Base-by-base conservation (phyloP, 2,113 vertebrate genomes). In the Genyomyrus donnyi region DNA sequence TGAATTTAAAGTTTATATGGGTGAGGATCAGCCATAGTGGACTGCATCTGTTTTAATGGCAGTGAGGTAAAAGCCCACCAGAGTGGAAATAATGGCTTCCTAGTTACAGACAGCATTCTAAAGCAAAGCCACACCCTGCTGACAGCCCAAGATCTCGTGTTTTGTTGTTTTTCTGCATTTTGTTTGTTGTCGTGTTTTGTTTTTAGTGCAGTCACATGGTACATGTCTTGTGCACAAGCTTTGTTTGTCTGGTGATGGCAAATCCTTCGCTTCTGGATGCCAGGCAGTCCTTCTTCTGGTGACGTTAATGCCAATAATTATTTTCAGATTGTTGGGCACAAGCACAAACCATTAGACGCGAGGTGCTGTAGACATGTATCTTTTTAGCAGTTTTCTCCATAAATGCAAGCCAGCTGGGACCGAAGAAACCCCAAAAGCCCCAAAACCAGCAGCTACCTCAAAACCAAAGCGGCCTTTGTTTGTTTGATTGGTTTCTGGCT, bases 291-390 rank as follows among this genome's bases (percentile, higher is more conserved):
- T 90, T 46, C 42, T 91, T 89, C 77, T 70, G 90, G 46, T 91
- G 56, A 89, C 17, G 87, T 88, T 85, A 42, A 2, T 39, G 87
- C 24, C 19, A 46, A 24, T 88, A 58, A 91, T 84, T 31, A 88
- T 87, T 91, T 92, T 85, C 91, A 92, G 91, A 93, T 90, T 88
- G 87, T 77, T 89, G 56, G 48, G 90, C 77, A 86, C 87, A 3
- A 46, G 85, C 45, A 48, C 52, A 91, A 27, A 77, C 88, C 27
- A 17, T 66, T 91, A 17, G 88, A 85, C n/a, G 3, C 62, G 27
- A 85, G 48, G 49, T 90, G 24, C 56, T 50, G 45, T 56, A 87
- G 88, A 74, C 39, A 83, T 62, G 50, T 21, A 27, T 11, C 27
- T 15, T n/a, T 52, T 88, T 87, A 70, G n/a, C 56, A 62, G 46